Percentiles rank a stretch among this genome's conserved stretches.
Evolutionary conservation across 2,113 vertebrate genomes (phyloP).

Genomic region (Elgaria multicarinata): DNA sequence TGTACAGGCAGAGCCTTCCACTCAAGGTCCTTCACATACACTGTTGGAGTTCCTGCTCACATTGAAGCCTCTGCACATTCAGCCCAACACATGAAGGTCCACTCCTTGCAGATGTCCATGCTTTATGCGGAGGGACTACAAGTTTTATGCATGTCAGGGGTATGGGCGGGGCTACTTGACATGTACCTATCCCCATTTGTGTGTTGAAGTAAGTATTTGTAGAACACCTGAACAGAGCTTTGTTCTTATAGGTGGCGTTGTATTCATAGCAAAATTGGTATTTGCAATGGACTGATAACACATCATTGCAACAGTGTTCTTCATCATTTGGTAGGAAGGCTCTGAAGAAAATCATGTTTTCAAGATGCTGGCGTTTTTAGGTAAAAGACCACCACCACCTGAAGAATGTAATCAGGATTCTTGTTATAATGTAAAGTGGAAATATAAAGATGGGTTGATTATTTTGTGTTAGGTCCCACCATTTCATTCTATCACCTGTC

Average conservation of each 20-base stretch:
- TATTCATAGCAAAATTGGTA: neutral
- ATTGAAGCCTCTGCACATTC: too few relatives aligned
- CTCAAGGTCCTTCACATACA: too few relatives aligned
- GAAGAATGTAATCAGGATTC: constrained; percentile 74
- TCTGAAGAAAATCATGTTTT: constrained; percentile 21
- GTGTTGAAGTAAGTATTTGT: too few relatives aligned
- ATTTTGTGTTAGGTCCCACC: constrained; percentile 72
- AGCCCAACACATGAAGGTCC: too few relatives aligned
- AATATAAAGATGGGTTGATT: constrained; percentile 80
- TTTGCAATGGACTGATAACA: neutral
- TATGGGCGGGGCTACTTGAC: too few relatives aligned
- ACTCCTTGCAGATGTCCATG: too few relatives aligned
- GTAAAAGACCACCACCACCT: constrained; percentile 65
- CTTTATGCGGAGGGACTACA: too few relatives aligned
- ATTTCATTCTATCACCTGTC: constrained; percentile 78
- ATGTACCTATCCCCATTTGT: too few relatives aligned
- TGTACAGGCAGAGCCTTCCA: too few relatives aligned
- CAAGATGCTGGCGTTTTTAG: constrained; percentile 69
- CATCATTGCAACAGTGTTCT: constrained; percentile 35
- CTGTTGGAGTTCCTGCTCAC: too few relatives aligned
- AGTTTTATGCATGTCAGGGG: too few relatives aligned
- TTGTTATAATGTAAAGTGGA: constrained; percentile 77
- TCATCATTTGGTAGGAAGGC: constrained; percentile 32
- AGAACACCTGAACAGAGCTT: too few relatives aligned
- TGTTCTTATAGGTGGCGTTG: neutral